phyloP scores from a whole-genome alignment of 2,113 vertebrate genomes.

The Pantherophis guttatus region DNA sequence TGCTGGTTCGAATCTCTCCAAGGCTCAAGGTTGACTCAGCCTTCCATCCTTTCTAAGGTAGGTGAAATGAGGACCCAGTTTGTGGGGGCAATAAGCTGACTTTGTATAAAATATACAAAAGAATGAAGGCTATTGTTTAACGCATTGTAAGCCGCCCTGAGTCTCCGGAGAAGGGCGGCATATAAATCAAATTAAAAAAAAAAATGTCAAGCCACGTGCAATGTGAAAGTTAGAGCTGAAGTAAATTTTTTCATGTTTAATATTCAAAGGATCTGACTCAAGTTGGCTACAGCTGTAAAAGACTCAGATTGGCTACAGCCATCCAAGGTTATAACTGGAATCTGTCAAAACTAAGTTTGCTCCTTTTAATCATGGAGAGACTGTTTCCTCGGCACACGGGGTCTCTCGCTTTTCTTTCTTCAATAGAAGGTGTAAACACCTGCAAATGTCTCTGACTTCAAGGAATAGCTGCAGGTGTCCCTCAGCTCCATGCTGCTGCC shows the following conservation, averaged over 20 bases:
- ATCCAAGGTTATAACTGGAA: fast-evolving
- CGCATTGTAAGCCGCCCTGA: too few relatives aligned
- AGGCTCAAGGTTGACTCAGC: too few relatives aligned
- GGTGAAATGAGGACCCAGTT: too few relatives aligned
- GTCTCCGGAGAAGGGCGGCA: too few relatives aligned
- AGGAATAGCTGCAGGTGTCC: constrained; percentile 36
- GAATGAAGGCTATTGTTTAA: too few relatives aligned
- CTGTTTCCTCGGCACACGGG: background rate
- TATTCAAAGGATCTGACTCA: background rate
- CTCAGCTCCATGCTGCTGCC: constrained; percentile 36
- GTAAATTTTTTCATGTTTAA: constrained; percentile 4
- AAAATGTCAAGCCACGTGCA: constrained; percentile 18
- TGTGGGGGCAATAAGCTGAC: too few relatives aligned
- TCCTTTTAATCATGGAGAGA: background rate
- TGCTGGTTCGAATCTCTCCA: too few relatives aligned
- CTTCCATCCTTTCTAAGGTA: too few relatives aligned
- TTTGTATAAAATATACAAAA: too few relatives aligned
- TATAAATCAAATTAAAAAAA: too few relatives aligned
- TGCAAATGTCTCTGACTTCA: constrained; percentile 15
- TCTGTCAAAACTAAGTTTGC: background rate
- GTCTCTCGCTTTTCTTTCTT: background rate
- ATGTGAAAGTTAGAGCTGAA: background rate
- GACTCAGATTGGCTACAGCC: background rate
- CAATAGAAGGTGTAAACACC: constrained; percentile 21
- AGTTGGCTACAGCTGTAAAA: background rate